Base-by-base conservation (phyloP, 1,140 invertebrate species). In the Danaus melanippus region DNA sequence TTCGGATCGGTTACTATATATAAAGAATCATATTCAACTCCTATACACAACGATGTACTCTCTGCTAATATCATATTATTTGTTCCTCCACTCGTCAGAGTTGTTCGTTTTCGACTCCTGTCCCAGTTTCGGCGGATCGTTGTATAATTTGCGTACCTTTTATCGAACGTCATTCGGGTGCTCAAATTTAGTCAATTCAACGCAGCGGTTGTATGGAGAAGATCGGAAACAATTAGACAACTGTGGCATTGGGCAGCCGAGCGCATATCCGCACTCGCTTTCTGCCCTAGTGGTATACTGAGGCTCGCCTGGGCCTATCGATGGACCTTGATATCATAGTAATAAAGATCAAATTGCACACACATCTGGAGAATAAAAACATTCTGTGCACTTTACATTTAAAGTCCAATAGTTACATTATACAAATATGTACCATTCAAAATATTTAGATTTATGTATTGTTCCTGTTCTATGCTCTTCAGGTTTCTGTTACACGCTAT, bases 201-300 rank as follows among this genome's bases (percentile, higher is more conserved):
- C 67, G 66, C 69, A 57, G 61, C 62, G 74, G 76, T 74, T 77
- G 75, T 82, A 74, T 73, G 73, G 74, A 68, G 67, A 67, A 83
- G 83, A 80, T 86, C 80, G 83, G 81, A 86, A 86, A 79, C 78
- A 86, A 84, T 86, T 86, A 84, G 73, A 79, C 69, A 73, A 75
- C 76, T 71, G 74, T 83, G 78, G 75, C 83, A 84, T 78, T 86
- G 81, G 77, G 60, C 83, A 84, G 62, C 79, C 69, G 74, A 84
- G 78, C 83, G 83, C 69, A 82, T 71, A 76, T 86, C 83, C 81
- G 78, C 58, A 64, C 69, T 58, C 15, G 49, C 58, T 58, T 59
- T 65, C 56, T 77, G 72, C 66, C 74, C 75, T 72, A 76, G 68
- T 79, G 71, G 62, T 74, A 58, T 55, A 63, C 56, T 62, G 56